Evolutionary conservation across 2,113 vertebrate species (phyloP).

Genomic region (Montifringilla adamsi): DNA sequence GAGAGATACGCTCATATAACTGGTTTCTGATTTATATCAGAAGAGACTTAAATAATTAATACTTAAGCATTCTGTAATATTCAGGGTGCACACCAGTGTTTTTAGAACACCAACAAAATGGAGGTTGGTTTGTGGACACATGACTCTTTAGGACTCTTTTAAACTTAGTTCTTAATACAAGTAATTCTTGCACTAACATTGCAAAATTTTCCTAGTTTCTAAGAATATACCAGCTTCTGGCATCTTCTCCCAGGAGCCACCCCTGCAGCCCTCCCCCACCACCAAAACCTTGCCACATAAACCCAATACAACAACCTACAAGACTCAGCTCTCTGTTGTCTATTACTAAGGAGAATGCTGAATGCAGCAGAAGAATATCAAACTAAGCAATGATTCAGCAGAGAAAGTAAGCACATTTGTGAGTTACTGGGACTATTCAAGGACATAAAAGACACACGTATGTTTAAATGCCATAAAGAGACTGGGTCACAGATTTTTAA

Average conservation of each 20-base stretch:
- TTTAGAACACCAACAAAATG: background rate
- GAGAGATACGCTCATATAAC: rapidly evolving
- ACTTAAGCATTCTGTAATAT: background rate
- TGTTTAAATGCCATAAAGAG: background rate
- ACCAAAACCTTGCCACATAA: background rate
- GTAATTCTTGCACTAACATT: background rate
- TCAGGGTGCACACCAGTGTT: background rate
- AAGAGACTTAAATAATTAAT: background rate
- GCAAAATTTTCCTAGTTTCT: background rate
- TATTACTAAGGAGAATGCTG: constrained; percentile 42
- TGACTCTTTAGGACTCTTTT: background rate
- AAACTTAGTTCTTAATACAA: background rate
- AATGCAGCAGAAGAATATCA: background rate
- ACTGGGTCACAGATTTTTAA: background rate
- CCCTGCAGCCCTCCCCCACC: background rate
- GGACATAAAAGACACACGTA: rapidly evolving
- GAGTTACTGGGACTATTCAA: background rate
- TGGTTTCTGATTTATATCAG: background rate
- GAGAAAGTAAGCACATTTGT: constrained; percentile 1
- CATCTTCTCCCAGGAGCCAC: background rate
- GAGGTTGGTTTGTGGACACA: background rate
- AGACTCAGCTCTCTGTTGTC: background rate
- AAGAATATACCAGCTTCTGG: background rate
- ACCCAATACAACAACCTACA: background rate
- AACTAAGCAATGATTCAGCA: constrained; percentile 48